phyloP scores from a whole-genome alignment of 2,888 invertebrate genomes.

The Pollenia amentaria region DNA sequence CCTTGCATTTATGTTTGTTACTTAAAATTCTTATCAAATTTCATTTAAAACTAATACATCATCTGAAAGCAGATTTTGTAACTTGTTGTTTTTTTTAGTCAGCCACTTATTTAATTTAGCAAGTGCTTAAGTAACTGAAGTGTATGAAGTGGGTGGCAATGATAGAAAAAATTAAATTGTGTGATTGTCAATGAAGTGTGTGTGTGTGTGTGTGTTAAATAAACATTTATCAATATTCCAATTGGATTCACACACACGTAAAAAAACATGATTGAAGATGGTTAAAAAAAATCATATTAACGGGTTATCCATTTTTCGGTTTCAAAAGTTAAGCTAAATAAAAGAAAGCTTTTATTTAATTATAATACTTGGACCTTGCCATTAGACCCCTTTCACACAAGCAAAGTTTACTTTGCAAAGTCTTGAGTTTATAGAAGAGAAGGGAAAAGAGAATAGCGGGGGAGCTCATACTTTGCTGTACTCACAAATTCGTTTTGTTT shows the following conservation, averaged over 20 bases:
- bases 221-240: neutral
- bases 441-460: too few species aligned
- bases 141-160: neutral
- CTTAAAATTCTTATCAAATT: conserved; percentile 33
- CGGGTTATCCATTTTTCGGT: too few species aligned
- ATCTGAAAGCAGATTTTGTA: conserved; percentile 20
- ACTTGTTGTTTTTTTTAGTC: conserved; percentile 3
- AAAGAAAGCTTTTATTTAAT: too few species aligned
- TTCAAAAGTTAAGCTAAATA: too few species aligned
- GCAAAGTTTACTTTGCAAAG: too few species aligned
- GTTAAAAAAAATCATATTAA: neutral
- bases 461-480: too few species aligned
- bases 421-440: too few species aligned
- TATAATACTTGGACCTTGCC: too few species aligned
- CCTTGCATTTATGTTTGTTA: neutral
- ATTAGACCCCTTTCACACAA: too few species aligned
- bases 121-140: neutral
- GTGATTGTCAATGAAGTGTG: neutral
- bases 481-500: too few species aligned
- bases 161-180: neutral
- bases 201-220: neutral
- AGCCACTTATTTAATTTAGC: conserved; percentile 16
- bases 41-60: conserved; percentile 25
- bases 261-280: neutral
- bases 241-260: neutral